phyloP scores from a whole-genome alignment of 2,113 vertebrate genomes.

The Bungarus multicinctus region DNA sequence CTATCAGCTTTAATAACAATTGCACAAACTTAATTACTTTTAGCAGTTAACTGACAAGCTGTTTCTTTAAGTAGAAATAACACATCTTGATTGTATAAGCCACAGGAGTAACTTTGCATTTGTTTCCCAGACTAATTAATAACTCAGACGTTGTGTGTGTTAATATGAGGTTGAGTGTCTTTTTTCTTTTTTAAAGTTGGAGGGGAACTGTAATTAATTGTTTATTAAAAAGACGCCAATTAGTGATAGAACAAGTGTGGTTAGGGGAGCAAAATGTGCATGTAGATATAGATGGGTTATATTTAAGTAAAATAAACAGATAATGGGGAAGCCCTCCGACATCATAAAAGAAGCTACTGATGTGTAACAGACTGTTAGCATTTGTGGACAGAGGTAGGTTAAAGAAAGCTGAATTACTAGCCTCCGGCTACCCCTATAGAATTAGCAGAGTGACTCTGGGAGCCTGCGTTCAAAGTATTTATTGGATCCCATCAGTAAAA shows the following conservation, averaged over 20 bases:
- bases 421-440: neutral
- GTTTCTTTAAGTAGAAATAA: slow-evolving; percentile 44
- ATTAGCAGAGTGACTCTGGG: neutral
- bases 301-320: neutral
- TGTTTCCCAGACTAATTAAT: slow-evolving; percentile 30
- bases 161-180: neutral
- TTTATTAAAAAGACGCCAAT: neutral
- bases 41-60: slow-evolving; percentile 44
- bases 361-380: neutral
- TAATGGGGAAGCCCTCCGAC: neutral
- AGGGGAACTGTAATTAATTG: neutral
- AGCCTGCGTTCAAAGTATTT: neutral
- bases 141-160: slow-evolving; percentile 9
- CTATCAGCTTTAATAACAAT: slow-evolving; percentile 46
- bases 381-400: neutral
- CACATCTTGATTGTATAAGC: slow-evolving; percentile 47
- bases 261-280: neutral
- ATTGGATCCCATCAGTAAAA: neutral
- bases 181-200: neutral
- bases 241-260: neutral
- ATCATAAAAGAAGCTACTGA: neutral
- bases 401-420: neutral
- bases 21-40: slow-evolving; percentile 43
- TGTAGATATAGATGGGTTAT: neutral
- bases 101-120: neutral